phyloP scores from a whole-genome alignment of 2,113 vertebrate species.

The Lagopus leucura region DNA sequence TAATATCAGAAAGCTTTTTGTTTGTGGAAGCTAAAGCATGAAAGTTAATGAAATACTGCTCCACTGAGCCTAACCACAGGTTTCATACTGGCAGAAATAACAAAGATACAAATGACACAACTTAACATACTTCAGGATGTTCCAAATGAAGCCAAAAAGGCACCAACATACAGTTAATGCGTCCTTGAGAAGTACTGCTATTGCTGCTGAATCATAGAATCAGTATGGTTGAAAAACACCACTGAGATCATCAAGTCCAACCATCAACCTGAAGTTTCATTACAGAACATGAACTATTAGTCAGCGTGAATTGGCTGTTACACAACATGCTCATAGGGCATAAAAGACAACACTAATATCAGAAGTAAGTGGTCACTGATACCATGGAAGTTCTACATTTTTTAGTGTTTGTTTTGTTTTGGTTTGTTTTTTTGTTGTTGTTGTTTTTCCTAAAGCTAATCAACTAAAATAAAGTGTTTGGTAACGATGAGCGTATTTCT shows the following conservation, averaged over 20 bases:
- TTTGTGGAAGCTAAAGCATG: neutral
- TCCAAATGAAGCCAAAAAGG: neutral
- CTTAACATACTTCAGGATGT: neutral
- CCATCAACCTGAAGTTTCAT: neutral
- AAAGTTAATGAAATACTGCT: neutral
- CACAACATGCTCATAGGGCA: constrained; percentile 10
- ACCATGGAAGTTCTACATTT: constrained; percentile 25
- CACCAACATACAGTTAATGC: neutral
- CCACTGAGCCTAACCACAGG: neutral
- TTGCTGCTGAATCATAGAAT: neutral
- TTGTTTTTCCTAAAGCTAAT: neutral
- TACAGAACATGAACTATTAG: neutral
- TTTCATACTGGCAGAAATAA: neutral
- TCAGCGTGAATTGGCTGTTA: constrained; percentile 3
- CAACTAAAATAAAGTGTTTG: neutral
- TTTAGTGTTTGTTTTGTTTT: neutral
- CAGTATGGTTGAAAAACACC: too few species aligned
- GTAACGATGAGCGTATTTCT: neutral
- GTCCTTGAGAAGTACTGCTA: neutral
- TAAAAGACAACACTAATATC: constrained; percentile 21
- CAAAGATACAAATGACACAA: accelerated
- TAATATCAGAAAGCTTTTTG: neutral
- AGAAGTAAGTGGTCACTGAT: neutral
- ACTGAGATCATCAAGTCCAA: too few species aligned
- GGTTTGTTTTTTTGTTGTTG: neutral